These are phyloP conservation scores for Hoplias malabaricus DNA, from an alignment of 2,113 vertebrate species.

Conservation along the genomic window DNA sequence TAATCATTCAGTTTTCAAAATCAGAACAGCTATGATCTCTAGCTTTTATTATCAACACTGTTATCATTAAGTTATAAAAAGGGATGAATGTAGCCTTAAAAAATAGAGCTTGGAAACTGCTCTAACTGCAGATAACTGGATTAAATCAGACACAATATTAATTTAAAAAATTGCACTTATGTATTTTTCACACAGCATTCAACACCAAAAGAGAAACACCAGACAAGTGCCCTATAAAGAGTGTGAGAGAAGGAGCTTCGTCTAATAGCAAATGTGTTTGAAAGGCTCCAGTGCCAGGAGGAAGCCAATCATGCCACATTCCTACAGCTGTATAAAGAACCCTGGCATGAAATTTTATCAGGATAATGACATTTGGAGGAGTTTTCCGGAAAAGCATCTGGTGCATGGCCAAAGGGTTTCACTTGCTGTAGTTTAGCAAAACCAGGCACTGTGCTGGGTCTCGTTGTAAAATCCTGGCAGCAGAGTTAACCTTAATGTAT, in stretches of 20 bases:
- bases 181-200: background rate
- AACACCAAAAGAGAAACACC: background rate
- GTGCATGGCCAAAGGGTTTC: slow-evolving; percentile 22
- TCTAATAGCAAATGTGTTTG: slow-evolving; percentile 31
- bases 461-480: background rate
- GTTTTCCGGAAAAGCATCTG: slow-evolving; percentile 25
- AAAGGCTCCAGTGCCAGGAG: slow-evolving; percentile 31
- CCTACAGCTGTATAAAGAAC: slow-evolving; percentile 39
- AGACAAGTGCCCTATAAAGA: background rate
- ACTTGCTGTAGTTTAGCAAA: background rate
- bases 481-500: background rate
- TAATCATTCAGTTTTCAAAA: no score
- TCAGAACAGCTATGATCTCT: no score
- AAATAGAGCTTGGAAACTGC: no score
- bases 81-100: no score
- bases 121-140: no score
- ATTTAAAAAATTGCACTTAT: no score
- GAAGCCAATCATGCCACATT: slow-evolving; percentile 46
- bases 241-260: background rate
- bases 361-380: slow-evolving; percentile 55
- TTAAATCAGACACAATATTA: no score
- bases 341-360: slow-evolving; percentile 42
- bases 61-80: no score
- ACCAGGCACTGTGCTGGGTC: background rate
- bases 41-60: no score